Percentiles rank a stretch among this genome's conserved stretches.
Conservation (phyloP, 2,113 vertebrate species). For the Aegotheles bennettii region DNA sequence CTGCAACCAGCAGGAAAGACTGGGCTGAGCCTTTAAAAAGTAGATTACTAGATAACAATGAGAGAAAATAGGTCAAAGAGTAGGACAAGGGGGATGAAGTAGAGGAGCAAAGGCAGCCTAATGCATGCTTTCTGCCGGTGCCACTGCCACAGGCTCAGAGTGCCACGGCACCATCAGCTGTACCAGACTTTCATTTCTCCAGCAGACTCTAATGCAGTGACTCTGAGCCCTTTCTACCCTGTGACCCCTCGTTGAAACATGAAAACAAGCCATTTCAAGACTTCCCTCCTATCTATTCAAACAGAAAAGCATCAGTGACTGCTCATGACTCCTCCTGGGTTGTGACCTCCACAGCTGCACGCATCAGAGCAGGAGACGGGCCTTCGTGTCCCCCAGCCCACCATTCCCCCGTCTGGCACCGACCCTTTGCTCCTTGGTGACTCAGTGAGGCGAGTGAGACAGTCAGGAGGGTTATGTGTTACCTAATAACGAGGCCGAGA, state of each 20-base stretch:
- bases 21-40: conserved; percentile 29
- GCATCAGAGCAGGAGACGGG: fast-evolving
- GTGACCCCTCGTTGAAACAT: not conserved
- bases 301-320: not conserved
- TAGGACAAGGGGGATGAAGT: not conserved
- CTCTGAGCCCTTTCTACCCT: not conserved
- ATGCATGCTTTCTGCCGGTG: not conserved
- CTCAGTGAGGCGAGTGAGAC: fast-evolving
- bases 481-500: not conserved
- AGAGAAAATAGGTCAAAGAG: conserved; percentile 53
- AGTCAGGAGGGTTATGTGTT: not conserved
- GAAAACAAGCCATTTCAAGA: not conserved
- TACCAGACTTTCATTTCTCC: not conserved
- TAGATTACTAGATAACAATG: conserved; percentile 36
- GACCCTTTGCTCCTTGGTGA: not conserved
- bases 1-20: conserved; percentile 23
- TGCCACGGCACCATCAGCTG: not conserved
- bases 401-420: fast-evolving
- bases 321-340: not conserved
- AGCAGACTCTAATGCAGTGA: not conserved
- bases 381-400: not conserved
- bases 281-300: not conserved
- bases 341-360: not conserved
- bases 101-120: not conserved
- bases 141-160: not conserved